These are phyloP conservation scores for Balanococcus diminutus DNA, from an alignment of 2,888 invertebrate species.

Conservation along the genomic window DNA sequence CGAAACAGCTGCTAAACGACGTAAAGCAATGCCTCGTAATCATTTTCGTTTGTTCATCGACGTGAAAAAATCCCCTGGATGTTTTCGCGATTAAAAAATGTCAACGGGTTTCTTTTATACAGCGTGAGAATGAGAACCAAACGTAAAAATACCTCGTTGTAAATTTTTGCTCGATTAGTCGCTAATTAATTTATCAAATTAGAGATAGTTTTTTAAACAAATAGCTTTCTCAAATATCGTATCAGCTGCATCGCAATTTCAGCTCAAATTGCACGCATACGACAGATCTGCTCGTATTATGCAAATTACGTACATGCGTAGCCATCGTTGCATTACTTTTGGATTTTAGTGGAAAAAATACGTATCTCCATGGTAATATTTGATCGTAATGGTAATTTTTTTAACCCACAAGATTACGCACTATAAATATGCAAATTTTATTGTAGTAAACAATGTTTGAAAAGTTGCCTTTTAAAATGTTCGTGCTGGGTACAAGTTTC, in stretches of 20 bases:
- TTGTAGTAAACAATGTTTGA: neutral
- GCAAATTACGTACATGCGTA: neutral
- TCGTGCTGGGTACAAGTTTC: conserved; percentile 1
- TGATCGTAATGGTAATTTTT: neutral
- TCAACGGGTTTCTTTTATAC: neutral
- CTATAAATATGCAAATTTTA: conserved; percentile 13
- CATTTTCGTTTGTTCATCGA: neutral
- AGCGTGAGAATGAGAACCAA: neutral
- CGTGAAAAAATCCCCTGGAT: neutral
- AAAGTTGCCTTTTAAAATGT: neutral
- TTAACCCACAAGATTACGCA: neutral
- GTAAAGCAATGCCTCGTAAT: neutral
- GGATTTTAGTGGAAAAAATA: neutral
- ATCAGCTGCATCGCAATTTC: neutral
- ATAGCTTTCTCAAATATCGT: conserved; percentile 13
- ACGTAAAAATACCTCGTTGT: neutral
- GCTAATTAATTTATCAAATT: neutral
- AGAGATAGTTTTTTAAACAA: conserved; percentile 1
- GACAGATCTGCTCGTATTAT: neutral
- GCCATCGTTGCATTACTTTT: neutral
- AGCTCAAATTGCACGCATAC: neutral
- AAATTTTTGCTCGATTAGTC: neutral
- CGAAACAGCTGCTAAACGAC: neutral
- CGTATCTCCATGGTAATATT: neutral
- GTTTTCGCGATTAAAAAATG: neutral